These are phyloP conservation scores for Catonia carolina DNA, from an alignment of 2,888 invertebrate species.

Conservation along the genomic window DNA sequence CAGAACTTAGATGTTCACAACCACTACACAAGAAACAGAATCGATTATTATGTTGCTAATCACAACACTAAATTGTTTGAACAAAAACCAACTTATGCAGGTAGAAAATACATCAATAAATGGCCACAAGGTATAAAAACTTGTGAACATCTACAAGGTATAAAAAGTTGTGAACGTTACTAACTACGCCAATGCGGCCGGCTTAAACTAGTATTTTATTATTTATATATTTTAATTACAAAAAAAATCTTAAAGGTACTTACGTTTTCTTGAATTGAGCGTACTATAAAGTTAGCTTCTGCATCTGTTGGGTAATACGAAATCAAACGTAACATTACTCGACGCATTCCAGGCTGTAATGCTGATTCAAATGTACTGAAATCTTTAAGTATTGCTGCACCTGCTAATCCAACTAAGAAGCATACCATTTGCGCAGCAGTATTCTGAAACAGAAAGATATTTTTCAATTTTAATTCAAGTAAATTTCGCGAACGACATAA, in stretches of 20 bases:
- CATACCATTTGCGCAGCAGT: conserved; percentile 63
- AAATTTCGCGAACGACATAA: no score
- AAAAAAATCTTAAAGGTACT: conserved; percentile 40
- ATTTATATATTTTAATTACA: background rate
- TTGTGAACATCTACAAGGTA: no score
- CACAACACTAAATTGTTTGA: no score
- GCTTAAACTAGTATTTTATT: background rate
- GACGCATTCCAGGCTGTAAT: conserved; percentile 67
- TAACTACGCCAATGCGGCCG: no score
- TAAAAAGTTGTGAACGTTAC: no score
- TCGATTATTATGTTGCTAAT: no score
- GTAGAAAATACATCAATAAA: no score
- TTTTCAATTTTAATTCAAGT: background rate
- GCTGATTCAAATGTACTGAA: conserved; percentile 74
- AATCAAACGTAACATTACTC: conserved; percentile 64
- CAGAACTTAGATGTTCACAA: no score
- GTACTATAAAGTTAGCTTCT: conserved; percentile 58
- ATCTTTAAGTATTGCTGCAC: conserved; percentile 68
- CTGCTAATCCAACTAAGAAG: conserved; percentile 64
- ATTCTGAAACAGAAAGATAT: conserved; percentile 53
- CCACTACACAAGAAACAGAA: no score
- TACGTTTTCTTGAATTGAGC: conserved; percentile 79
- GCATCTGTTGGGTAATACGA: conserved; percentile 63
- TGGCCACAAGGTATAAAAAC: no score
- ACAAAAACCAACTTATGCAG: no score